Percentiles rank a stretch among this genome's conserved stretches.
Conservation (phyloP, 2,113 vertebrate species). For the Scomber colias region DNA sequence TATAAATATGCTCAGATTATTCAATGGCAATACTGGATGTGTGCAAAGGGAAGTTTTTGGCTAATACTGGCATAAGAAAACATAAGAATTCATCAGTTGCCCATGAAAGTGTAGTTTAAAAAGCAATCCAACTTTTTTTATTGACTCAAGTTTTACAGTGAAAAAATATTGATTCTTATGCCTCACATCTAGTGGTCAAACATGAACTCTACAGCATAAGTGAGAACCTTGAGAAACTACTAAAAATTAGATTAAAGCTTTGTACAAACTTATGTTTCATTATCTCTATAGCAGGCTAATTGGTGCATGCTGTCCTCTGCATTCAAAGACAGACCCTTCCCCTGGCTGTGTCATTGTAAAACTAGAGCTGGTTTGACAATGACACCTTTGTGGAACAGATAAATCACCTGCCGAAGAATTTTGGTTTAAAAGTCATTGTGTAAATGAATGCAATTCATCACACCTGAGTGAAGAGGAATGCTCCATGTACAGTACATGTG, state of each 20-base stretch:
- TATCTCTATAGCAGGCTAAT: not conserved
- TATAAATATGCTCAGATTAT: no score
- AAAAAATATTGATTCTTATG: not conserved
- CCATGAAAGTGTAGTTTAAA: no score
- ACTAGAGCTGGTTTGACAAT: conserved; percentile 6
- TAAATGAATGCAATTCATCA: conserved; percentile 23
- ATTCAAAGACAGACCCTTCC: not conserved
- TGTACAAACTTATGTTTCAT: not conserved
- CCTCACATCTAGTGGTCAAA: not conserved
- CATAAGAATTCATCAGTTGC: no score
- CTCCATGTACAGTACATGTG: conserved; percentile 7
- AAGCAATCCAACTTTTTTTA: not conserved
- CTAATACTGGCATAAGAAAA: no score
- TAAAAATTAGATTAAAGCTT: not conserved
- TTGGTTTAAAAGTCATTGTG: not conserved
- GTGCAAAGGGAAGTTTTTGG: no score
- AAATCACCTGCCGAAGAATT: conserved; percentile 28
- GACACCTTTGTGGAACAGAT: conserved; percentile 25
- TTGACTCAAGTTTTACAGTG: not conserved
- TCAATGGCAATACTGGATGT: no score
- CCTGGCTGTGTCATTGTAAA: not conserved
- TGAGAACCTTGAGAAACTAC: not conserved
- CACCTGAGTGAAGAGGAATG: conserved; percentile 6
- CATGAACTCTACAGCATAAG: not conserved
- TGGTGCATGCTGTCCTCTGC: not conserved